Evolutionary conservation across 1,140 invertebrate species (phyloP).

Genomic region (Macrotrachela quadricornifera): DNA sequence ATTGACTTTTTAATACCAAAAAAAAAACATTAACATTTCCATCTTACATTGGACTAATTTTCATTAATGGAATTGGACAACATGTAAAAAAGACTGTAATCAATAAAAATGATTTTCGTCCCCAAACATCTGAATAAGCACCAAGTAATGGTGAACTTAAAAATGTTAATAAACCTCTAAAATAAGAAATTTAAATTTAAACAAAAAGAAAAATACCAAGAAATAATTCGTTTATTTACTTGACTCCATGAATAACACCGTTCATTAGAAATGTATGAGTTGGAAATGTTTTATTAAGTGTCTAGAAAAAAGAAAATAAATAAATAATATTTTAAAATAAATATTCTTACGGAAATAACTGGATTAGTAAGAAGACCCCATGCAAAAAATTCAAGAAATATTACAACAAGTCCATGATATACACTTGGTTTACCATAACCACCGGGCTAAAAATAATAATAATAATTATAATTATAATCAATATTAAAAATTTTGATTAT

Average conservation of each 20-base stretch:
- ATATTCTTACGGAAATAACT: constrained; percentile 61
- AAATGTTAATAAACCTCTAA: constrained; percentile 82
- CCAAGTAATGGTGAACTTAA: constrained; percentile 85
- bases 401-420: constrained; percentile 90
- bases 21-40: too few species aligned
- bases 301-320: constrained; percentile 33
- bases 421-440: constrained; percentile 65
- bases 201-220: too few species aligned
- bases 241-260: constrained; percentile 91
- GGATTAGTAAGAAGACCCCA: constrained; percentile 96
- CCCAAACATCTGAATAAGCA: constrained; percentile 88
- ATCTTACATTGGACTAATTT: constrained; percentile 83
- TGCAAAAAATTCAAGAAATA: constrained; percentile 97
- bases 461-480: too few species aligned
- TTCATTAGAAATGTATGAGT: constrained; percentile 98
- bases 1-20: too few species aligned
- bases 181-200: too few species aligned
- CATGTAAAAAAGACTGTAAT: constrained; percentile 98
- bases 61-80: constrained; percentile 92
- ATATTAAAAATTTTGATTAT: too few species aligned
- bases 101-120: constrained; percentile 86
- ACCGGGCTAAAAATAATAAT: background rate
- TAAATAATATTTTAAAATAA: background rate
- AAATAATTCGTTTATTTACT: constrained; percentile 31
- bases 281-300: constrained; percentile 86